These are phyloP conservation scores for Dynastes grantii DNA, from an alignment of 2,888 invertebrate species.

Conservation along the genomic window DNA sequence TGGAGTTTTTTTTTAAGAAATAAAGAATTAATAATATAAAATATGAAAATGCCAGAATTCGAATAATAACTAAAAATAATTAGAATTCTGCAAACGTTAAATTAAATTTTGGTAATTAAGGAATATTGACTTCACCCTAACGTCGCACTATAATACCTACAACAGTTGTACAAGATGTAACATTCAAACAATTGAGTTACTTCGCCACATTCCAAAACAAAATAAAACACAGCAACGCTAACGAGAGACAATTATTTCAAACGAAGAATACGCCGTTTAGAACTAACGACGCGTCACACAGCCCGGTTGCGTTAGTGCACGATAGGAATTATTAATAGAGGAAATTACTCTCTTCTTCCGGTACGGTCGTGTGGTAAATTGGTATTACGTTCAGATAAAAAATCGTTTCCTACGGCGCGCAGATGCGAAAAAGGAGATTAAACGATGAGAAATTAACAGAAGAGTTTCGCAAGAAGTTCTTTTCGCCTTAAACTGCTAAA, in stretches of 20 bases:
- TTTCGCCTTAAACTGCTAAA: not conserved
- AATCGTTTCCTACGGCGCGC: constrained; percentile 3
- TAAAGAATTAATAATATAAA: too few species aligned
- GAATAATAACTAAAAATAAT: too few species aligned
- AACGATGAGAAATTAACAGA: constrained; percentile 9
- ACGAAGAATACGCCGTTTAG: constrained; percentile 20
- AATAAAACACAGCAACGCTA: not conserved
- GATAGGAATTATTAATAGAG: constrained; percentile 42
- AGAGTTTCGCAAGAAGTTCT: constrained; percentile 4
- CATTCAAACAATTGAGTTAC: too few species aligned
- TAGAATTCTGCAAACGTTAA: too few species aligned
- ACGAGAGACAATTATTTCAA: constrained; percentile 8
- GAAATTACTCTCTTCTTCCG: constrained; percentile 34
- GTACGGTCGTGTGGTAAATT: not conserved
- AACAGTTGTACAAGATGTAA: too few species aligned
- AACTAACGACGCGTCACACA: constrained; percentile 29
- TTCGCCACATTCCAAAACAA: too few species aligned
- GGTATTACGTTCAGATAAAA: constrained; percentile 26
- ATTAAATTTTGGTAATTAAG: too few species aligned
- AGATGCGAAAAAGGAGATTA: constrained; percentile 21
- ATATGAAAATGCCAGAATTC: too few species aligned
- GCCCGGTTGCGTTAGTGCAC: constrained; percentile 12
- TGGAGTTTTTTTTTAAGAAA: too few species aligned
- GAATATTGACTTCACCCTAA: too few species aligned
- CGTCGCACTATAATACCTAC: too few species aligned